Conservation (phyloP, 2,888 invertebrate species). For the Danaus chrysippus region DNA sequence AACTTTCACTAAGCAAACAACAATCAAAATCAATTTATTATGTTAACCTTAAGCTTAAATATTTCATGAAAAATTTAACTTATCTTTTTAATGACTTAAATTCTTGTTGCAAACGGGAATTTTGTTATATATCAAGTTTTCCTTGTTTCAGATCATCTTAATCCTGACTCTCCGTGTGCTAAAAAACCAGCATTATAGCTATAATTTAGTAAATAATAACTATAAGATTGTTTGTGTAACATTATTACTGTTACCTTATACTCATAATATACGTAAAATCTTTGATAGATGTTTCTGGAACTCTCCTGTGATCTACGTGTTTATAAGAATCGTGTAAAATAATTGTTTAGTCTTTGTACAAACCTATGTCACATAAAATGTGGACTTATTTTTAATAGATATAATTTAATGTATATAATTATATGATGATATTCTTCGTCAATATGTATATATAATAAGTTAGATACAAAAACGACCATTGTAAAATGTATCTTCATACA, state of each 20-base stretch:
- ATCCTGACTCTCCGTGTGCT: constrained; percentile 73
- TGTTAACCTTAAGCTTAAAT: no score
- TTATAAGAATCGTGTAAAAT: constrained; percentile 54
- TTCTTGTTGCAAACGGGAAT: no score
- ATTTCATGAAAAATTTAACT: no score
- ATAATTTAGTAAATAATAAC: constrained; percentile 41
- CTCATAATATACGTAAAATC: constrained; percentile 34
- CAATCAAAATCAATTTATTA: no score
- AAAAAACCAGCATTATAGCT: constrained; percentile 76
- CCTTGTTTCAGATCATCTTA: constrained; percentile 66
- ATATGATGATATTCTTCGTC: constrained; percentile 15
- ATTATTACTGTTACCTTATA: constrained; percentile 59
- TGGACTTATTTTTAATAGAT: constrained; percentile 37
- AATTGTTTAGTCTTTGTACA: constrained; percentile 40
- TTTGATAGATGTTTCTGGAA: constrained; percentile 63
- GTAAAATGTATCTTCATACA: constrained; percentile 13
- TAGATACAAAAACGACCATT: constrained; percentile 1
- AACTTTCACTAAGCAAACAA: no score
- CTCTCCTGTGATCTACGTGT: constrained; percentile 77
- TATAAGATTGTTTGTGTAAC: constrained; percentile 44
- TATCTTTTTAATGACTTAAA: no score
- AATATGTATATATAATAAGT: constrained; percentile 5
- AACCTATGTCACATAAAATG: constrained; percentile 43
- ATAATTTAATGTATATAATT: constrained; percentile 41
- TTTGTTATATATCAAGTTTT: constrained; percentile 27